These are phyloP conservation scores for Ciona savignyi DNA, from an alignment of 23 tunicate species.

Conservation along the genomic window DNA sequence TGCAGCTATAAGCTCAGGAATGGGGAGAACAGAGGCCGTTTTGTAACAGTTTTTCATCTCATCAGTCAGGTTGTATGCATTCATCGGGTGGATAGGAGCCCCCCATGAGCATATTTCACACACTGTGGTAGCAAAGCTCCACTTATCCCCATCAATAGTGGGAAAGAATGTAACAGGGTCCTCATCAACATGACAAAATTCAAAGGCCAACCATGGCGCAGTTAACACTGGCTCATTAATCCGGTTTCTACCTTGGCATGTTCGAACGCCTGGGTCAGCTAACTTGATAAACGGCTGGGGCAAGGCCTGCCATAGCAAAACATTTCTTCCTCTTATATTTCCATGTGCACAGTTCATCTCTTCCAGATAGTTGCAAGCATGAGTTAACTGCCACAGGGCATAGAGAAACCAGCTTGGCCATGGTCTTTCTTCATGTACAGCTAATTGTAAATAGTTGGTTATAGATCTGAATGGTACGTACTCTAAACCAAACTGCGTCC, in stretches of 20 bases:
- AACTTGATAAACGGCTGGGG: constrained; percentile 74
- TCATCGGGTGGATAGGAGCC: not conserved
- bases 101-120: constrained; percentile 59
- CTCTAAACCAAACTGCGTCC: constrained; percentile 47
- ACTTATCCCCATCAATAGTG: constrained; percentile 53
- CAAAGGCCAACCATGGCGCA: constrained; percentile 88
- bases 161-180: not conserved
- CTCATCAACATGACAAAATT: constrained; percentile 39
- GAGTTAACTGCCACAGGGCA: constrained; percentile 69
- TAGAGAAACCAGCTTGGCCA: constrained; percentile 38
- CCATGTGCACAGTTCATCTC: constrained; percentile 61
- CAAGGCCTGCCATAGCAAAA: constrained; percentile 36
- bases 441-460: constrained; percentile 17
- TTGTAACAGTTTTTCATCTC: constrained; percentile 16
- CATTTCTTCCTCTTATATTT: constrained; percentile 69
- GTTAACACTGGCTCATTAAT: constrained; percentile 42
- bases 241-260: not conserved
- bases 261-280: constrained; percentile 69
- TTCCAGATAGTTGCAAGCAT: constrained; percentile 82
- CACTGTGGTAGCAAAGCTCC: constrained; percentile 88
- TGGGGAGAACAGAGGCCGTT: constrained; percentile 6
- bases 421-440: constrained; percentile 2
- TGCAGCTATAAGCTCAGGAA: constrained; percentile 32
- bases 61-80: constrained; percentile 2
- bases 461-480: constrained; percentile 54